A percentile compares a stretch with the other conserved stretches of the same genome.
Conservation (phyloP, 2,113 vertebrate genomes). For the Donacobius atricapilla region DNA sequence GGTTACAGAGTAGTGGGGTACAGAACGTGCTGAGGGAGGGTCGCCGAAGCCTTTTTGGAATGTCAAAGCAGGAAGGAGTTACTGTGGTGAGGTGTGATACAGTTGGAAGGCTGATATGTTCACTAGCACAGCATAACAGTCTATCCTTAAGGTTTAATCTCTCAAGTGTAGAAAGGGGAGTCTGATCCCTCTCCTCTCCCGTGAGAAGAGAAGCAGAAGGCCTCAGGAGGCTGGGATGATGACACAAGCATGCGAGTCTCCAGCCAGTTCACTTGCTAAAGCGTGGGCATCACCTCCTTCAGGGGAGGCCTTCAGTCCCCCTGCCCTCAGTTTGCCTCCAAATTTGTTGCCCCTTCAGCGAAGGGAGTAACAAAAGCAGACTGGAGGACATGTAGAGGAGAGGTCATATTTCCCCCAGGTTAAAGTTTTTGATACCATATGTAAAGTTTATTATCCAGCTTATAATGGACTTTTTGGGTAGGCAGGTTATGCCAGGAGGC, state of each 20-base stretch:
- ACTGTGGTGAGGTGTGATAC: background rate
- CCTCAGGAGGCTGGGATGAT: background rate
- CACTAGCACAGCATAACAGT: background rate
- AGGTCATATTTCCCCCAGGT: accelerated
- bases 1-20: background rate
- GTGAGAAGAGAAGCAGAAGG: background rate
- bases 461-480: background rate
- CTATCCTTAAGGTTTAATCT: background rate
- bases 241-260: accelerated
- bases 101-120: background rate
- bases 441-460: background rate
- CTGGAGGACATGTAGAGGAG: background rate
- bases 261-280: background rate
- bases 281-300: accelerated
- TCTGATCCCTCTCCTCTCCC: background rate
- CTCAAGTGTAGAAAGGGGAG: too few relatives aligned
- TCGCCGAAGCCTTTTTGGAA: background rate
- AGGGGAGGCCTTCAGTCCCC: background rate
- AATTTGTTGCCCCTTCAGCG: background rate
- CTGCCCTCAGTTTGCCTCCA: background rate
- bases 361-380: background rate
- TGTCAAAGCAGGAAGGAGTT: background rate
- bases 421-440: background rate
- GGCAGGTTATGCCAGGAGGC: background rate
- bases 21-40: accelerated